These are phyloP conservation scores for Scaptodrosophila latifasciaeformis DNA, from an alignment of 2,888 invertebrate species.

Conservation along the genomic window DNA sequence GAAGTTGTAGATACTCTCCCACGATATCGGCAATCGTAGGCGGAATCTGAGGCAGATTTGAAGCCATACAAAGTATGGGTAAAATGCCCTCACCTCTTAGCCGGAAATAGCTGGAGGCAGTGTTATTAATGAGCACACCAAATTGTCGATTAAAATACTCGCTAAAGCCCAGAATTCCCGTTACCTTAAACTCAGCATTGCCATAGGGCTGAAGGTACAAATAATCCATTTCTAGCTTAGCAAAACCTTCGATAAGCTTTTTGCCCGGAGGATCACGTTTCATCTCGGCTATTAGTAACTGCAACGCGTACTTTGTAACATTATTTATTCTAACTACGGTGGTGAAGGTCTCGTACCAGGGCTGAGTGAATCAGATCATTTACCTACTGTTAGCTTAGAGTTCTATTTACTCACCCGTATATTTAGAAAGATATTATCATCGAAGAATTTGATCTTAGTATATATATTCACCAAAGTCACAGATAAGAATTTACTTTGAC, in stretches of 20 bases:
- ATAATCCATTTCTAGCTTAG: slow-evolving; percentile 37
- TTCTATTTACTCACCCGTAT: slow-evolving; percentile 46
- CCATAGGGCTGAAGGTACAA: slow-evolving; percentile 36
- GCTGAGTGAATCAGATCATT: slow-evolving; percentile 35
- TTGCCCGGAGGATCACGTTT: slow-evolving; percentile 1
- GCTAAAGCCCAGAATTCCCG: slow-evolving; percentile 60
- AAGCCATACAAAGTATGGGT: slow-evolving; percentile 57
- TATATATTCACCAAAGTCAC: slow-evolving; percentile 60
- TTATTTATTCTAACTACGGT: slow-evolving; percentile 48
- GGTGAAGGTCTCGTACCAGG: slow-evolving; percentile 65
- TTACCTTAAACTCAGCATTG: slow-evolving; percentile 34
- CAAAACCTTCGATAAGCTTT: slow-evolving; percentile 48
- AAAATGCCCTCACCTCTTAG: slow-evolving; percentile 65
- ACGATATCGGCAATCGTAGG: slow-evolving; percentile 41
- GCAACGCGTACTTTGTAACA: slow-evolving; percentile 53
- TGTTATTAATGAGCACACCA: slow-evolving; percentile 56
- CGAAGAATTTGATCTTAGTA: slow-evolving; percentile 49
- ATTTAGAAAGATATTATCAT: slow-evolving; percentile 60
- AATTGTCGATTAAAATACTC: slow-evolving; percentile 56
- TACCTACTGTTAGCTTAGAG: too few species aligned
- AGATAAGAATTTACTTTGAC: slow-evolving; percentile 46
- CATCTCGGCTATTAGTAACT: slow-evolving; percentile 26
- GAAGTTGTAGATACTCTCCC: slow-evolving; percentile 54
- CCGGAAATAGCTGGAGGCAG: slow-evolving; percentile 42
- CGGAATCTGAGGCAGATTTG: slow-evolving; percentile 28